Evolutionary conservation across 2,888 invertebrate species (phyloP).

Genomic region (Clivina fossor): DNA sequence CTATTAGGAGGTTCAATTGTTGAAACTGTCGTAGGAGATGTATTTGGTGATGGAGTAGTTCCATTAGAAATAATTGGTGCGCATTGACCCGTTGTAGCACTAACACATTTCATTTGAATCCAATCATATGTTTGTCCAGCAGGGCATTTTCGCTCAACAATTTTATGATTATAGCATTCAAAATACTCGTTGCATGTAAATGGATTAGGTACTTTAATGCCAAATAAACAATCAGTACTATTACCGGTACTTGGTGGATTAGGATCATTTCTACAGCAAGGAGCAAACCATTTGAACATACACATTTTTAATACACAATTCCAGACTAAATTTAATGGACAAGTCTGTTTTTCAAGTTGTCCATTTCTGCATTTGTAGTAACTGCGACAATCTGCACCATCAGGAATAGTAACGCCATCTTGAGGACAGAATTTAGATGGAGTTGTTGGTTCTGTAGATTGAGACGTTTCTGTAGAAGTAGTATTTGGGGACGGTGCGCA

Average conservation of each 20-base stretch:
- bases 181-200: slow-evolving; percentile 20
- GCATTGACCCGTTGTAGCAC: background rate
- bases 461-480: background rate
- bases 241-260: background rate
- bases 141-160: slow-evolving; percentile 6
- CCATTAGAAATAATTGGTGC: slow-evolving; percentile 1
- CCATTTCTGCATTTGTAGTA: slow-evolving; percentile 20
- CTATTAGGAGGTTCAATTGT: too few relatives aligned
- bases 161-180: background rate
- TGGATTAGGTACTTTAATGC: slow-evolving; percentile 3
- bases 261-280: slow-evolving; percentile 25
- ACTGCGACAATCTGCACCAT: slow-evolving; percentile 12
- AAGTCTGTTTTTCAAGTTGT: slow-evolving; percentile 7
- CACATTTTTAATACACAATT: slow-evolving; percentile 15
- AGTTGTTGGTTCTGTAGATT: background rate
- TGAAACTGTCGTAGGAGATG: too few relatives aligned
- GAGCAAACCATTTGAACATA: background rate
- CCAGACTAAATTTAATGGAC: background rate
- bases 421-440: slow-evolving; percentile 7
- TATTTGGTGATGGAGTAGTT: background rate
- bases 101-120: slow-evolving; percentile 16
- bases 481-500: background rate
- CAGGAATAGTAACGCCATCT: slow-evolving; percentile 8
- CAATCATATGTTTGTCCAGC: slow-evolving; percentile 14
- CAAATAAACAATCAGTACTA: background rate